phyloP scores from a whole-genome alignment of 2,888 invertebrate genomes.

The Temnothorax ravouxi region DNA sequence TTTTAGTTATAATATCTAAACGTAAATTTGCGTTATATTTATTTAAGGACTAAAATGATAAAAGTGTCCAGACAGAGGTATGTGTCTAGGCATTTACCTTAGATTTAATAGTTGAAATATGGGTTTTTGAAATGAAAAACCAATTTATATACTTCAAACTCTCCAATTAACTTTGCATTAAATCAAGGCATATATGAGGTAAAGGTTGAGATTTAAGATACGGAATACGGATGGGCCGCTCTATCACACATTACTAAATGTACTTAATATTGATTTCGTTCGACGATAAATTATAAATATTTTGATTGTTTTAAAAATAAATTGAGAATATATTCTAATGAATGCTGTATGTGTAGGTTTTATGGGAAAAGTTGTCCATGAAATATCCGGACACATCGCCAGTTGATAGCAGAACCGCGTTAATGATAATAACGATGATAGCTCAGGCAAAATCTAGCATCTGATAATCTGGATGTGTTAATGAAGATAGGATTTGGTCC shows the following conservation, averaged over 20 bases:
- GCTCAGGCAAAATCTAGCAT: slow-evolving; percentile 88
- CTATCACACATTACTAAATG: background rate
- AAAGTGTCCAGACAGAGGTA: too few relatives aligned
- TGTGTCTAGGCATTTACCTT: too few relatives aligned
- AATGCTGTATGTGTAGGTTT: slow-evolving; percentile 87
- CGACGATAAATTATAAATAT: background rate
- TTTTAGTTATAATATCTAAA: too few relatives aligned
- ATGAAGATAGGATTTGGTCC: slow-evolving; percentile 91
- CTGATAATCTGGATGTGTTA: slow-evolving; percentile 91
- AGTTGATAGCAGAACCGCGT: slow-evolving; percentile 91
- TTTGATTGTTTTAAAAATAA: background rate
- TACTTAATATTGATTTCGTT: slow-evolving; percentile 9
- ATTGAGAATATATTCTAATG: background rate
- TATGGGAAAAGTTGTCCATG: slow-evolving; percentile 95
- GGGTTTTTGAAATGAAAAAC: background rate
- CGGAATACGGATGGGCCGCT: too few relatives aligned
- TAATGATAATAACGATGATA: slow-evolving; percentile 93
- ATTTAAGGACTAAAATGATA: too few relatives aligned
- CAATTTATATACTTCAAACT: background rate
- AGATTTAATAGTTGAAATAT: background rate
- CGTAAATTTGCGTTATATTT: too few relatives aligned
- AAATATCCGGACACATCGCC: slow-evolving; percentile 90
- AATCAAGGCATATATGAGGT: background rate
- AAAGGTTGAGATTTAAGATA: background rate
- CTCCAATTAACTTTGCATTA: background rate